Percentiles rank a stretch among this genome's conserved stretches.
Conservation (phyloP, 2,888 invertebrate genomes). For the Halocaridina rubra region DNA sequence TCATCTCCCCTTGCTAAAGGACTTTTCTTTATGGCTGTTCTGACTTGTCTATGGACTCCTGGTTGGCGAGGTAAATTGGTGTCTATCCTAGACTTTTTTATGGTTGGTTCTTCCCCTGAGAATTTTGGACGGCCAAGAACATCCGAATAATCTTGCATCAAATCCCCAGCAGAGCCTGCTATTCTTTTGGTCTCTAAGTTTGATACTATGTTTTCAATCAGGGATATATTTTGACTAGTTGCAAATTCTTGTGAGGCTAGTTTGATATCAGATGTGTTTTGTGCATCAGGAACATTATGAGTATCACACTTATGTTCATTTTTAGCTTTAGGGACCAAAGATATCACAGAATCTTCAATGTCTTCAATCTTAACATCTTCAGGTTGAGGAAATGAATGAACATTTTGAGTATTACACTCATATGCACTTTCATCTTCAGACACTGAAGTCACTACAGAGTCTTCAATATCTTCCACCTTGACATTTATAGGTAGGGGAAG, state of each 20-base stretch:
- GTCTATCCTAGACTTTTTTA: conserved; percentile 40
- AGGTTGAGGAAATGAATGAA: too few species aligned
- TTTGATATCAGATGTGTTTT: neutral
- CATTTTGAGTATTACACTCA: too few species aligned
- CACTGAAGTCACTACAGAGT: neutral
- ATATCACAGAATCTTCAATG: neutral
- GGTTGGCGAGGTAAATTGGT: conserved; percentile 29
- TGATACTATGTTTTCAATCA: conserved; percentile 17
- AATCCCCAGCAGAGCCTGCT: neutral
- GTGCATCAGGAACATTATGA: too few species aligned
- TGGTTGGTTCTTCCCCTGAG: conserved; percentile 35
- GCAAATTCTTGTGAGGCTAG: neutral
- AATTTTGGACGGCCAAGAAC: neutral
- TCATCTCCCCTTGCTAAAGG: conserved; percentile 24
- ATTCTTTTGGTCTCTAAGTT: conserved; percentile 15
- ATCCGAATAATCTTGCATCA: neutral
- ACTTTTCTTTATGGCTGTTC: conserved; percentile 48
- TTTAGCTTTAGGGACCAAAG: too few species aligned
- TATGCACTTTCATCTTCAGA: neutral
- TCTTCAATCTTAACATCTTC: neutral
- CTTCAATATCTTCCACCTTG: neutral
- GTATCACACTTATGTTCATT: too few species aligned
- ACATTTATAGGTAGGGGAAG: neutral
- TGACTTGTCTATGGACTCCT: conserved; percentile 56
- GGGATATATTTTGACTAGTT: conserved; percentile 13